Evolutionary conservation across 2,888 invertebrate genomes (phyloP).

Genomic region (Ditula angustiorana): DNA sequence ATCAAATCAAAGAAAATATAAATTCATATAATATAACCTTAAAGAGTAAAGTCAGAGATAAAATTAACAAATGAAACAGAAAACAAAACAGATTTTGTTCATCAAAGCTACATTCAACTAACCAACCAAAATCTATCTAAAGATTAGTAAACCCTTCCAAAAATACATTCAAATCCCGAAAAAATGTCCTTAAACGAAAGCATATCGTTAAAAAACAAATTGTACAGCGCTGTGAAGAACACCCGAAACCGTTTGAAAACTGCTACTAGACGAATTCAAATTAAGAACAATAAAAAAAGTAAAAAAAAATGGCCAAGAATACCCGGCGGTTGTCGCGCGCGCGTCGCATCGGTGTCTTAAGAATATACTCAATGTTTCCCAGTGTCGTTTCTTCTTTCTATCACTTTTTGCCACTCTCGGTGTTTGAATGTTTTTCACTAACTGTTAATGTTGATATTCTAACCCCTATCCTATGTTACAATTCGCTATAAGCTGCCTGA

Average conservation of each 20-base stretch:
- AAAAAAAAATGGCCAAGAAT: slow-evolving; percentile 69
- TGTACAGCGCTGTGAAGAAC: neutral
- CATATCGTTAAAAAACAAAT: too few relatives aligned
- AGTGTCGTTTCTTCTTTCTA: slow-evolving; percentile 77
- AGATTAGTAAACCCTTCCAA: neutral
- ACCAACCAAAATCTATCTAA: neutral
- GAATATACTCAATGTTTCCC: slow-evolving; percentile 78
- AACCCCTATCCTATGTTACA: slow-evolving; percentile 60
- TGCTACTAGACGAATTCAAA: slow-evolving; percentile 31
- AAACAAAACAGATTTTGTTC: too few relatives aligned
- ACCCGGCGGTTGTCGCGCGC: slow-evolving; percentile 77
- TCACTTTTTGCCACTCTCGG: slow-evolving; percentile 82
- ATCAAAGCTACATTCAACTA: too few relatives aligned
- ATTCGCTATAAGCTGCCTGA: slow-evolving; percentile 50
- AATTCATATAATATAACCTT: too few relatives aligned
- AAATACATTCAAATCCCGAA: neutral
- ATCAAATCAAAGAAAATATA: too few relatives aligned
- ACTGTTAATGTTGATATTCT: slow-evolving; percentile 84
- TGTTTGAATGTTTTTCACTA: slow-evolving; percentile 85
- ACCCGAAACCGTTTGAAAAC: slow-evolving; percentile 21
- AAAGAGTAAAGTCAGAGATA: too few relatives aligned
- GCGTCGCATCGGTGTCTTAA: slow-evolving; percentile 82
- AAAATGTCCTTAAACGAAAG: neutral
- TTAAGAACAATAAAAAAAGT: slow-evolving; percentile 35
- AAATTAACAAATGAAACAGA: too few relatives aligned